phyloP scores from a whole-genome alignment of 2,113 vertebrate species.

The Alectura lathami region DNA sequence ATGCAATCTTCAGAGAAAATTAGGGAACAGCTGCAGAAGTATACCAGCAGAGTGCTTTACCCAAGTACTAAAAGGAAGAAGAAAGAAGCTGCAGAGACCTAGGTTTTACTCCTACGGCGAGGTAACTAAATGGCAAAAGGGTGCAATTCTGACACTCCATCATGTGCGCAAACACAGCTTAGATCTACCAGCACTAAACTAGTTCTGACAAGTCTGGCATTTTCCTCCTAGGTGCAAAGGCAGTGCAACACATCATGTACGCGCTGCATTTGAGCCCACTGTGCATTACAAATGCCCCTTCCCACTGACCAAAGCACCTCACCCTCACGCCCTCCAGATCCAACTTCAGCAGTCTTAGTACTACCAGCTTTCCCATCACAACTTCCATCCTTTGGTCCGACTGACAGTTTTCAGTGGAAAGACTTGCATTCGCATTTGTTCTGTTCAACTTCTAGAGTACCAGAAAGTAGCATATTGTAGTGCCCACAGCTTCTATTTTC shows the following conservation, averaged over 20 bases:
- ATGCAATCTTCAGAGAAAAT: background rate
- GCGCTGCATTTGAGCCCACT: accelerated
- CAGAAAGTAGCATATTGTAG: background rate
- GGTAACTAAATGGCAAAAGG: background rate
- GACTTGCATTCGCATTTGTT: background rate
- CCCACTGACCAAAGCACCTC: accelerated
- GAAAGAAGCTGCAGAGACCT: background rate
- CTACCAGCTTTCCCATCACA: background rate
- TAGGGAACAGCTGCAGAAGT: background rate
- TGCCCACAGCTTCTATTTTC: background rate
- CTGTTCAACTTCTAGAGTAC: background rate
- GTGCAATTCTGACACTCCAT: accelerated
- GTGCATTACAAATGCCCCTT: accelerated
- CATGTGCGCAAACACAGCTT: accelerated
- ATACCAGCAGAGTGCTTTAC: accelerated
- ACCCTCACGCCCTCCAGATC: background rate
- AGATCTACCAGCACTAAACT: background rate
- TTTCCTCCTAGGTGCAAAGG: background rate
- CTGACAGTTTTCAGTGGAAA: background rate
- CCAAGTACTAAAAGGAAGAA: too few relatives aligned
- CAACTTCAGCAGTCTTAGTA: too few relatives aligned
- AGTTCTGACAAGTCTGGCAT: background rate
- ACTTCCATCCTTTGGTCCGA: background rate
- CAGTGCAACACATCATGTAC: accelerated
- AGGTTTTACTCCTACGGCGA: background rate